Conservation (phyloP, 2,888 invertebrate genomes). For the Apoderus coryli region DNA sequence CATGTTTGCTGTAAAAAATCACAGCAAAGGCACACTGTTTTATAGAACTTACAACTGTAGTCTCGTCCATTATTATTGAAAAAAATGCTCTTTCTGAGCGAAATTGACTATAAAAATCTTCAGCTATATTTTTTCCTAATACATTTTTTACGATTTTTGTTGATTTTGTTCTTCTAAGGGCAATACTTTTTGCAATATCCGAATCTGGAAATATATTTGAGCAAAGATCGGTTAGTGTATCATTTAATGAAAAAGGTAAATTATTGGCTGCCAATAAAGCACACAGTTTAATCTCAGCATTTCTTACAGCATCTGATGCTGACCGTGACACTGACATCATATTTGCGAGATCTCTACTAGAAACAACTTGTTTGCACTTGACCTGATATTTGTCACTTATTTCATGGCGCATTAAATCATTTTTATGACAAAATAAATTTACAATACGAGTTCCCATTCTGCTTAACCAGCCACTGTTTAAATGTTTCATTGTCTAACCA, state of each 20-base stretch:
- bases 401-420: neutral
- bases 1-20: constrained; percentile 8
- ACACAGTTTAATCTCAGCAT: constrained; percentile 2
- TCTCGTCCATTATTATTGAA: constrained; percentile 11
- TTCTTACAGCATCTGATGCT: neutral
- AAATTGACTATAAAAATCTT: too few relatives aligned
- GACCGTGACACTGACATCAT: too few relatives aligned
- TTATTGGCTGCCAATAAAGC: neutral
- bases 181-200: constrained; percentile 2
- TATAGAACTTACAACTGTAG: constrained; percentile 8
- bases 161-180: constrained; percentile 5
- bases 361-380: neutral
- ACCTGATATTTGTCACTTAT: neutral
- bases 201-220: constrained; percentile 7
- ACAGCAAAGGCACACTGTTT: constrained; percentile 12
- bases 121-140: constrained; percentile 5
- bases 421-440: neutral
- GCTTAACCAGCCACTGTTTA: too few relatives aligned
- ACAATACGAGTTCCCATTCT: neutral
- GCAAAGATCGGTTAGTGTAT: constrained; percentile 1
- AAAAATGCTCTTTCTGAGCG: constrained; percentile 6
- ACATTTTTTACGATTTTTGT: constrained; percentile 3
- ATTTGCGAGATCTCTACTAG: too few relatives aligned
- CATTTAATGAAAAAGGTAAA: constrained; percentile 6
- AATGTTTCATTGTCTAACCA: too few relatives aligned